These are phyloP conservation scores for Aplysina aerophoba DNA, from an alignment of 37 sponge, comb jelly and placozoan species.

Conservation along the genomic window DNA sequence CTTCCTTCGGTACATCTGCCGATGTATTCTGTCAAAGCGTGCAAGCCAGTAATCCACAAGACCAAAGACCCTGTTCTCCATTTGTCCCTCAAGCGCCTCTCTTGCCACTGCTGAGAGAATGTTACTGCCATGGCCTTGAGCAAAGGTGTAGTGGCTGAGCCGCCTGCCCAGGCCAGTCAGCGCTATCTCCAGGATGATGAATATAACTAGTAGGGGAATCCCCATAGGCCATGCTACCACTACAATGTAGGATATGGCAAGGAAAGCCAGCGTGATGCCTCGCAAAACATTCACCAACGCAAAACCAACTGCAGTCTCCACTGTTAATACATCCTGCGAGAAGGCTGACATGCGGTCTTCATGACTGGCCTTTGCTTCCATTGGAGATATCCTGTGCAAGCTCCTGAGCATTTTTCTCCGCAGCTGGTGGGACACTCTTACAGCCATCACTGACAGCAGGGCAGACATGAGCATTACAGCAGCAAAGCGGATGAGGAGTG, in stretches of 20 bases:
- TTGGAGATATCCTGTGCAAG: constrained; percentile 17
- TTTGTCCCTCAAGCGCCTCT: constrained; percentile 52
- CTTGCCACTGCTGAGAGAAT: constrained; percentile 31
- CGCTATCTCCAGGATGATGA: constrained; percentile 15
- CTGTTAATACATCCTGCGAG: constrained; percentile 37
- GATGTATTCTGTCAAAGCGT: background rate
- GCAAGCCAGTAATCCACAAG: constrained; percentile 34
- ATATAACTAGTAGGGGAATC: constrained; percentile 17
- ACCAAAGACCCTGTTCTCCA: constrained; percentile 45
- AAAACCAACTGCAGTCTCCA: constrained; percentile 47
- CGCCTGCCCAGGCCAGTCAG: background rate
- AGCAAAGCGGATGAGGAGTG: constrained; percentile 35
- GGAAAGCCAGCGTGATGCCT: constrained; percentile 22
- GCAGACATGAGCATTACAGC: background rate
- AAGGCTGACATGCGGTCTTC: constrained; percentile 32
- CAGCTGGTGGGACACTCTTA: constrained; percentile 27
- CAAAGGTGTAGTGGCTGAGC: constrained; percentile 25
- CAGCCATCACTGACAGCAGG: constrained; percentile 31
- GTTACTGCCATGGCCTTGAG: constrained; percentile 37
- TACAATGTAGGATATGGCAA: constrained; percentile 16
- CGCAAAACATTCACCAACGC: constrained; percentile 20
- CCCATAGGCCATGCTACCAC: constrained; percentile 50
- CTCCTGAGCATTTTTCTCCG: constrained; percentile 37
- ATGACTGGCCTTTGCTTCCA: constrained; percentile 16
- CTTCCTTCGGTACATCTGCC: constrained; percentile 3